A percentile compares a stretch with the other conserved stretches of the same genome.
Evolutionary conservation across 2,888 invertebrate species (phyloP).

Genomic region (Morinoia aosen): DNA sequence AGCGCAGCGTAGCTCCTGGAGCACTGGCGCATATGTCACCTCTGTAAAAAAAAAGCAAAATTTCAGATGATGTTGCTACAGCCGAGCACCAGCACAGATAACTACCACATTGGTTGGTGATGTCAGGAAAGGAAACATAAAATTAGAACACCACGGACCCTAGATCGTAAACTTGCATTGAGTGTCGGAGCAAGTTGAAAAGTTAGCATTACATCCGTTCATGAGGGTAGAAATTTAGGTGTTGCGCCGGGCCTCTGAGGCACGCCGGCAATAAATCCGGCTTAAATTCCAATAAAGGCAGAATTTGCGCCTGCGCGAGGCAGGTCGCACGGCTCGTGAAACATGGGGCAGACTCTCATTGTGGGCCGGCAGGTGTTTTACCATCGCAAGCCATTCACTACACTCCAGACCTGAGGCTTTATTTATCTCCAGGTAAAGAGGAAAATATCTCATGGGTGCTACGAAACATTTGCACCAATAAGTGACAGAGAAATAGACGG

Average conservation of each 20-base stretch:
- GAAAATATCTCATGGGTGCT: not conserved
- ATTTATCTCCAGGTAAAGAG: not conserved
- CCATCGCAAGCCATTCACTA: not conserved
- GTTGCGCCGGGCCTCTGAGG: not conserved
- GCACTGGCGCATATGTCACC: not conserved
- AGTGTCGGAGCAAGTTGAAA: not conserved
- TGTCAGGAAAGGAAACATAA: not conserved
- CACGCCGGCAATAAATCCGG: not conserved
- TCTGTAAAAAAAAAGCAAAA: not conserved
- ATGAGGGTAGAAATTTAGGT: not conserved
- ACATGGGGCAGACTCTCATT: not conserved
- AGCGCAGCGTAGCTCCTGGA: not conserved
- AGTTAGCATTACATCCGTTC: not conserved
- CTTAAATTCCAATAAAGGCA: not conserved
- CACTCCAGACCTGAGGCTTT: not conserved
- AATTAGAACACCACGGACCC: not conserved
- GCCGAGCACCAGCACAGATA: no score
- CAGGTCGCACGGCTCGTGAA: not conserved
- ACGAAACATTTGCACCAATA: not conserved
- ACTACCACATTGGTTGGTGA: no score
- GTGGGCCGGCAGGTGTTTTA: not conserved
- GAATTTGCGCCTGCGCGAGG: not conserved
- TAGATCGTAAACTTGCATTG: not conserved
- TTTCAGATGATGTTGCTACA: not conserved
- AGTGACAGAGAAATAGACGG: not conserved